Conservation (phyloP, 1,140 invertebrate species). For the Drosophila grimshawi region DNA sequence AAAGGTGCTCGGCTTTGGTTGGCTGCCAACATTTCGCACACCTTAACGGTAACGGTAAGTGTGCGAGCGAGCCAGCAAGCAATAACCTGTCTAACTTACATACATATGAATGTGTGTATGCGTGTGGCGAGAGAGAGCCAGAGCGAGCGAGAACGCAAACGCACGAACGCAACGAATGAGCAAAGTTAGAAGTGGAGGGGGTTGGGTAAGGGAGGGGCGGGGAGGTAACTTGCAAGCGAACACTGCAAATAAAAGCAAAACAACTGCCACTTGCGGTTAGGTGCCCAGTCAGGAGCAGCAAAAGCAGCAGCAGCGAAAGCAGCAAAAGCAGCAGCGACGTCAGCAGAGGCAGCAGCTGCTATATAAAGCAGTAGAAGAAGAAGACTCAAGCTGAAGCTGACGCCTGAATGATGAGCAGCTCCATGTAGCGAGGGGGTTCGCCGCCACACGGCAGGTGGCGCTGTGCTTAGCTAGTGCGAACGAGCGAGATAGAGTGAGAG, state of each 20-base stretch:
- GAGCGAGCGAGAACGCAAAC: constrained; percentile 75
- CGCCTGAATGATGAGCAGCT: constrained; percentile 42
- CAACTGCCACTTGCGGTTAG: constrained; percentile 77
- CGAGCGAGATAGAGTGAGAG: constrained; percentile 36
- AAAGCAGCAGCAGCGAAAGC: constrained; percentile 12
- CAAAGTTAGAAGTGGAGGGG: constrained; percentile 11
- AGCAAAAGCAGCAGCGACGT: background rate
- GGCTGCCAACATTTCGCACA: constrained; percentile 84
- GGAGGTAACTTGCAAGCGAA: background rate
- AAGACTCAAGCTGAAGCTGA: constrained; percentile 24
- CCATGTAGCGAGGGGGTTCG: constrained; percentile 7
- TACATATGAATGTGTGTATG: constrained; percentile 25
- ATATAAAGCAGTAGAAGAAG: constrained; percentile 34
- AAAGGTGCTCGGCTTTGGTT: constrained; percentile 83
- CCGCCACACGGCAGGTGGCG: constrained; percentile 48
- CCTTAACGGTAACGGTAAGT: constrained; percentile 63
- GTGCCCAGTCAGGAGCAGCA: constrained; percentile 36
- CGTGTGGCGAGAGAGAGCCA: constrained; percentile 47
- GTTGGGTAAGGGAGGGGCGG: background rate
- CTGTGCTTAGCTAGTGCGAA: constrained; percentile 34
- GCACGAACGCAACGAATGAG: constrained; percentile 77
- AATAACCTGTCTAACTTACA: constrained; percentile 64
- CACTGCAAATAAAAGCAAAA: constrained; percentile 57
- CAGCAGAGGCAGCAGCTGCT: constrained; percentile 22
- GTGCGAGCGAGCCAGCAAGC: constrained; percentile 69